Percentiles rank a stretch among this genome's conserved stretches.
Conservation (phyloP, 2,113 vertebrate species). For the Siniperca knerii region DNA sequence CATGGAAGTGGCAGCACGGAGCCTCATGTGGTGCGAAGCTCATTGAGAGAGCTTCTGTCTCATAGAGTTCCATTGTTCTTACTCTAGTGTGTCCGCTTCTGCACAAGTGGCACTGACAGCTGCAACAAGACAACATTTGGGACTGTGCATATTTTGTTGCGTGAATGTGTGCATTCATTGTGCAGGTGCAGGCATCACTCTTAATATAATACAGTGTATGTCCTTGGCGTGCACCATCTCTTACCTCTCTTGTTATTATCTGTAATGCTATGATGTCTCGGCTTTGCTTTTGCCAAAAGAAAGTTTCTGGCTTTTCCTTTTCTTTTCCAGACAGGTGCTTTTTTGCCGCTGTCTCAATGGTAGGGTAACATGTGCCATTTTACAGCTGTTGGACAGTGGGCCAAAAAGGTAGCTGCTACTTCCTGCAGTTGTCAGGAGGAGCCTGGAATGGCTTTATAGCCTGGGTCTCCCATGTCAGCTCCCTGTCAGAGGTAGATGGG, state of each 20-base stretch:
- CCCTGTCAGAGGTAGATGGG: constrained; percentile 13
- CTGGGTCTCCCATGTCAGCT: constrained; percentile 13
- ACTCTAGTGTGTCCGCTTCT: constrained; percentile 47
- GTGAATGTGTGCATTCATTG: constrained; percentile 72
- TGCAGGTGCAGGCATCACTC: constrained; percentile 66
- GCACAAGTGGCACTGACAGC: constrained; percentile 78
- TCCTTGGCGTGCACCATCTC: not conserved
- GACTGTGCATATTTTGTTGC: constrained; percentile 63
- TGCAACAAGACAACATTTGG: constrained; percentile 72
- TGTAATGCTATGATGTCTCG: not conserved
- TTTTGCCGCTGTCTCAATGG: constrained; percentile 28
- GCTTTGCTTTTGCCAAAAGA: constrained; percentile 1
- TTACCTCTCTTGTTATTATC: constrained; percentile 35
- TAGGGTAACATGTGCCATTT: constrained; percentile 44
- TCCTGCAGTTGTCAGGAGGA: constrained; percentile 67
- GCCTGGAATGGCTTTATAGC: constrained; percentile 42
- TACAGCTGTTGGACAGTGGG: constrained; percentile 60
- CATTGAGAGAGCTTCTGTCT: constrained; percentile 60
- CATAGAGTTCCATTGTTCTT: constrained; percentile 73
- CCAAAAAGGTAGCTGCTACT: constrained; percentile 71
- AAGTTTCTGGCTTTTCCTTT: constrained; percentile 15
- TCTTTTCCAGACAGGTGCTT: constrained; percentile 41
- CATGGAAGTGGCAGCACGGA: constrained; percentile 60
- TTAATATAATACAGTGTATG: constrained; percentile 27
- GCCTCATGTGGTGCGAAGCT: constrained; percentile 58